Base-by-base conservation (phyloP, 2,888 invertebrate genomes). In the Lomographa bimaculata region DNA sequence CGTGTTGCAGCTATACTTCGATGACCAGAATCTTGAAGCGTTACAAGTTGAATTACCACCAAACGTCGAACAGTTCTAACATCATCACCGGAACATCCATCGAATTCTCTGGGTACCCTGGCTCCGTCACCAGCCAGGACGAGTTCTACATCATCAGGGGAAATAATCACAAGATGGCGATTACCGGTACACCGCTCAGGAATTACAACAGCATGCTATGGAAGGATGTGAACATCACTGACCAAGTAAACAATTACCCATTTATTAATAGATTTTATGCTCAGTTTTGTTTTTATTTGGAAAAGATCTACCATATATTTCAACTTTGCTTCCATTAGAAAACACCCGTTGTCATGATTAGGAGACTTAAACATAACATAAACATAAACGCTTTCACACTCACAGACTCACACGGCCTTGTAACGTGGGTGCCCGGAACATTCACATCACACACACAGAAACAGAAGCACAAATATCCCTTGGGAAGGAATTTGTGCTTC, bases 1-100 rank as follows among this genome's bases (percentile, higher is more conserved):
- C n/a, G n/a, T n/a, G n/a, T 55, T 62, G 11, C 67, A 94, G 94
- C 46, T 97, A 95, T 68, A 90, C 92, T 16, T 91, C 93, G 49
- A 97, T 97, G 97, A 89, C 96, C 43, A 91, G 96, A 39, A 91
- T 97, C 17, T 86, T 96, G 63, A 97, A 97, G 75, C 92, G 93
- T 38, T 97, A 97, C 83, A 94, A 94, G 61, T 92, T 98, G 32
- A 92, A 93, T 45, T 96, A 93, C 71, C 94, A 93, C 52, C 74
- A 87, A 29, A 90, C 91, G 5, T 82, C 91, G 1, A 80, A 80
- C 69, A 25, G 78, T 83, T 26, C 79, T 85, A 7, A 76, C 80
- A 7, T 71, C 90, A 1, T 95, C 9, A 92, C 95, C 0, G 94
- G 94, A 0, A 87, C 89, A 20, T 91, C 92, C 2, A 91, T 96